Base-by-base conservation (phyloP, 1,140 invertebrate species). In the Atopsyche davidsoni region DNA sequence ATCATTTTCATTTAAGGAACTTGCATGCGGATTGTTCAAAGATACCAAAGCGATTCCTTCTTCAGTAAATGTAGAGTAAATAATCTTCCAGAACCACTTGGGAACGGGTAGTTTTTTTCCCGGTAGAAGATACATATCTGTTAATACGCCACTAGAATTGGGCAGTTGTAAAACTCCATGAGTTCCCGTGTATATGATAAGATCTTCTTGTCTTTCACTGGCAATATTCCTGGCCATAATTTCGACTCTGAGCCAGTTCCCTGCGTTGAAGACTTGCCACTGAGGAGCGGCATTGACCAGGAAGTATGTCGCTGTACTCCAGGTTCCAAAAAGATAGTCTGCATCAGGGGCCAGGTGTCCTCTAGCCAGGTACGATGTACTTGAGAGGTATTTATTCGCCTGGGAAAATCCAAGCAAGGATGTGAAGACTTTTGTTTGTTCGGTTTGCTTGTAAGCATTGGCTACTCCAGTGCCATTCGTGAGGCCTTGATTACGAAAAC, bases 221-320 rank as follows among this genome's bases (percentile, higher is more conserved):
- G 63, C 67, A 4, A 69, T 70, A 17, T 60, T 54, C 46, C 72
- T 63, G 0, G 67, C 57, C 43, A 62, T 62, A 2, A 56, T 46
- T 58, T 76, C 73, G 7, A 73, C 51, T 11, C 49, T 52, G 7
- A 66, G 59, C 79, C 79, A 81, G 51, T 80, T 80, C 4, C 69
- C 69, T 10, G 56, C 64, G 57, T 82, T 81, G 49, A 81, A 73
- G 7, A 60, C 61, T 46, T 75, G 69, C 77, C 78, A 81, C 55
- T 81, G 76, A 7, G 78, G 76, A 0, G 70, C 74, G 0, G 66
- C 67, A 55, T 81, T 82, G 2, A 78, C 53, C 45, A 73, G 79
- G 53, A 70, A 76, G 44, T 74, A 77, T 0, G 69, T 75, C 0
- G 66, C 60, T 7, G 51, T 58, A 16, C 73, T 67, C 47, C 68